A percentile compares a stretch with the other conserved stretches of the same genome.
These are phyloP conservation scores for Pachycephus smyrnensis DNA, from an alignment of 2,888 invertebrate genomes.

Conservation along the genomic window DNA sequence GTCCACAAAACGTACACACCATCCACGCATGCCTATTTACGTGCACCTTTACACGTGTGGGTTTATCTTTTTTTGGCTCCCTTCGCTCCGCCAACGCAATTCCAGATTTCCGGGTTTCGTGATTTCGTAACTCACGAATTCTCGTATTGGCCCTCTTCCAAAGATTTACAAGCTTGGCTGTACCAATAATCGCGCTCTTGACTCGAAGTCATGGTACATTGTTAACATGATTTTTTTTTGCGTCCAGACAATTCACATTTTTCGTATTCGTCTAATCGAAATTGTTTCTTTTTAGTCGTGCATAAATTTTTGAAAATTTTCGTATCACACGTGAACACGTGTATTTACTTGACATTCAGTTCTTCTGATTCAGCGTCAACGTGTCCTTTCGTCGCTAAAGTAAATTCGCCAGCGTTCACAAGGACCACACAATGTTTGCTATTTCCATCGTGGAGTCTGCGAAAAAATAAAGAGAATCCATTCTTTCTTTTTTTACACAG, in stretches of 20 bases:
- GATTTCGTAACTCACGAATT: neutral
- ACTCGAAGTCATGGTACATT: neutral
- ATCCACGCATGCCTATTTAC: neutral
- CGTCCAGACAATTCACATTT: neutral
- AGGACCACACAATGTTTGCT: slow-evolving; percentile 13
- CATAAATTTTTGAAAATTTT: neutral
- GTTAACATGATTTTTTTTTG: neutral
- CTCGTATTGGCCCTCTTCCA: neutral
- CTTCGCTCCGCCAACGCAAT: neutral
- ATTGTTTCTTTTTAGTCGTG: neutral
- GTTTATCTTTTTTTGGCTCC: neutral
- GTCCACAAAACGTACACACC: neutral
- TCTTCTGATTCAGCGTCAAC: neutral
- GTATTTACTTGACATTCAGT: neutral
- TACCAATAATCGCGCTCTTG: neutral
- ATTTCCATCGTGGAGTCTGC: slow-evolving; percentile 7
- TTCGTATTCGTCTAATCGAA: neutral
- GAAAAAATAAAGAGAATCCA: neutral
- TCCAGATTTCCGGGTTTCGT: neutral
- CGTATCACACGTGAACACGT: neutral
- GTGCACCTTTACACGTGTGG: neutral
- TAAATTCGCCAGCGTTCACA: neutral
- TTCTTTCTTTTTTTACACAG: neutral
- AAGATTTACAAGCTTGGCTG: neutral
- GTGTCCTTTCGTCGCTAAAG: neutral